Base-by-base conservation (phyloP, 2,888 invertebrate species). In the Aspidapion aeneum region DNA sequence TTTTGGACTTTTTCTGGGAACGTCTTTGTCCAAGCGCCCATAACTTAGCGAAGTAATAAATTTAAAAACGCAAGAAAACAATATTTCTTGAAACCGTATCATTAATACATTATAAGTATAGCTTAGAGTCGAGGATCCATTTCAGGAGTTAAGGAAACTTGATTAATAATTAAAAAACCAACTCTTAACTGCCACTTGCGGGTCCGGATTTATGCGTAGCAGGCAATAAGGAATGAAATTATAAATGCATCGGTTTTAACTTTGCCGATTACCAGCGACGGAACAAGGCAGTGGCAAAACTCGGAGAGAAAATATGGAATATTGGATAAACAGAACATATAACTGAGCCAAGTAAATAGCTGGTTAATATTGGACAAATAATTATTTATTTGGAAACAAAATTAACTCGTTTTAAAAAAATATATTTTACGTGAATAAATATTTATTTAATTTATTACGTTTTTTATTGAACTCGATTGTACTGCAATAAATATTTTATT, bases 41-140 rank as follows among this genome's bases (percentile, higher is more conserved):
- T 62, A 64, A 64, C 60, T 62, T 58, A 64, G 60, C 62, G 59
- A 54, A 59, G 61, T 49, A 60, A 62, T 62, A 64, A 65, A 63
- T 63, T 60, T 52, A 60, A 65, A 63, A 63, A 60, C 60, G 60
- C 62, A 57, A 62, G 62, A 64, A 64, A 62, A 64, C 61, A 65
- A 65, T 65, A 57, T 59, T 59, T 59, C 54, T 64, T 57, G 63
- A 65, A 65, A 63, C 61, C 65, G 60, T 63, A 71, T 71, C 69
- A 70, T 71, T 67, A 68, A 67, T 69, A 70, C 70, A 68, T 67
- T 63, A 61, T 71, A 71, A 71, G 69, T 71, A 71, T 71, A 71
- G 65, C 69, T 70, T 71, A 70, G 68, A 68, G 57, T 61, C 57
- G 64, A 64, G 61, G 65, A 64, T 66, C 67, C 66, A 66, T 69